A percentile compares a stretch with the other conserved stretches of the same genome.
These are phyloP conservation scores for Protobothrops flavoviridis DNA, from an alignment of 2,113 vertebrate genomes.

Conservation along the genomic window DNA sequence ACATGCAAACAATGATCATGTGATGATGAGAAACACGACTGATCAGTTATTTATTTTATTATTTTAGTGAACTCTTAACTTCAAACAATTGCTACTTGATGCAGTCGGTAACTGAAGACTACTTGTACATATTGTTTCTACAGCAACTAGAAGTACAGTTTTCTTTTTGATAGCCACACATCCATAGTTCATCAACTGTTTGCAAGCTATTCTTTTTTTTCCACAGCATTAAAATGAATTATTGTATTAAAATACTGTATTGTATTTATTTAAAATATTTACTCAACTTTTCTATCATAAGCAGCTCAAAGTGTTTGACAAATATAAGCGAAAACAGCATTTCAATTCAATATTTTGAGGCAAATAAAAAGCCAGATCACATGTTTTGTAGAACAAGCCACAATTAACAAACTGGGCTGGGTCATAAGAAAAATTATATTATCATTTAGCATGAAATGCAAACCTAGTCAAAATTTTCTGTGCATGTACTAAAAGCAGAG, in stretches of 20 bases:
- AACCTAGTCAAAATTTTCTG: neutral
- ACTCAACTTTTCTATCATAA: neutral
- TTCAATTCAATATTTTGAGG: neutral
- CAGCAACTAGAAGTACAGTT: neutral
- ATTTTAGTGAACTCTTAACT: neutral
- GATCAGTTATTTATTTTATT: neutral
- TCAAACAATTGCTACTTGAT: neutral
- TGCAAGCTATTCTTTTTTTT: neutral
- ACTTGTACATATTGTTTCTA: neutral
- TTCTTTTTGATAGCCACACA: neutral
- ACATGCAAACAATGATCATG: neutral
- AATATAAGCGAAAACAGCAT: neutral
- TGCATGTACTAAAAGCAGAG: neutral
- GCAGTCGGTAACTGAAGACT: neutral
- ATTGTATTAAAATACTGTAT: no score
- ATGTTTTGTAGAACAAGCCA: neutral
- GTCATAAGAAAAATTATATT: neutral
- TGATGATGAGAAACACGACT: neutral
- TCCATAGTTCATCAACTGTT: neutral
- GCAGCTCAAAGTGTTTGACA: neutral
- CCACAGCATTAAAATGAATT: neutral
- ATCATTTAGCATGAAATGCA: neutral
- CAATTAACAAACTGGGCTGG: neutral
- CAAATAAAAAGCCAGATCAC: neutral
- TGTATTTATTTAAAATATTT: neutral